Evolutionary conservation across 2,113 vertebrate species (phyloP), one percentile per base, ranked within the genome.

Genomic region (Hippoglossus stenolepis): DNA sequence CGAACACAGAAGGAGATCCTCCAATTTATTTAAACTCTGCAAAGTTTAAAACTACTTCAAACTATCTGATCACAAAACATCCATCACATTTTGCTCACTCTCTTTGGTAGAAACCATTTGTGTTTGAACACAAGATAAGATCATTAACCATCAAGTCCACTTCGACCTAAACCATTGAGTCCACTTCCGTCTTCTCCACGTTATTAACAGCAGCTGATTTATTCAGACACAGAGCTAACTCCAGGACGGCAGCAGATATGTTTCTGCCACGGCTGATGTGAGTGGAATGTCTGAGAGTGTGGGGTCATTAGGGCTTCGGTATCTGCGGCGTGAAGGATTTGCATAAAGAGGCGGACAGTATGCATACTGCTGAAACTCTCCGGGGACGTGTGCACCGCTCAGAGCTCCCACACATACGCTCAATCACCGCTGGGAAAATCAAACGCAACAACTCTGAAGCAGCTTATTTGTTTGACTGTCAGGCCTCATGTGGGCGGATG

Each of bases 321-420:
- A 31, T 73, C 65, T 79, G 24, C 54, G 26, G 60, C 26, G 66
- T 15, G 2, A 21, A 31, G 40, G 15, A 82, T 65, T 58, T 40
- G 40, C 72, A 82, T 68, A 64, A 58, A 73, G 54, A 64, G 70
- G 45, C 60, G n/a, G 47, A 51, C 21, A 24, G 56, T 7, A 8
- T 76, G 79, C 66, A 80, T 57, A 4, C 70, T 23, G 45, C 72
- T 71, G 26, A 67, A 67, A 53, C 47, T 65, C 75, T 71, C 72
- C 2, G 35, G 65, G 82, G 68, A 68, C 28, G 59, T 40, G 23
- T 1, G 15, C 23, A 0, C 53, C 23, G 63, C 35, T 79, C 61
- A 77, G 7, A 80, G 51, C 71, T 80, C 72, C 72, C 61, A n/a
- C 53, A 54, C 53, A 66, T 24, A 18, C 4, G 38, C 71, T 79